A percentile compares a stretch with the other conserved stretches of the same genome.
Evolutionary conservation across 2,113 vertebrate genomes (phyloP).

Genomic region (Cathartes aura): DNA sequence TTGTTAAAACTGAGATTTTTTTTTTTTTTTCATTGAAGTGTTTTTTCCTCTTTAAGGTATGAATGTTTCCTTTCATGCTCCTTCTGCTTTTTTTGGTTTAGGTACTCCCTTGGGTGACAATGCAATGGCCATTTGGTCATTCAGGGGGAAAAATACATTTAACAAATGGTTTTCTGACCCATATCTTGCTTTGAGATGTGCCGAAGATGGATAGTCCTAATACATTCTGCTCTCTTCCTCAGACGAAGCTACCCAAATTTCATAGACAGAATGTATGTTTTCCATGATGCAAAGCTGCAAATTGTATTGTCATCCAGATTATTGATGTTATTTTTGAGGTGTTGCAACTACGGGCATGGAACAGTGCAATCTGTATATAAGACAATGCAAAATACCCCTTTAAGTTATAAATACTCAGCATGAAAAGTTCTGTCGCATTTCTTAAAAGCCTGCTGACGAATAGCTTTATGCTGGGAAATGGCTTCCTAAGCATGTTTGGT

Average conservation of each 20-base stretch:
- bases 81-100: background rate
- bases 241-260: constrained; percentile 63
- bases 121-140: constrained; percentile 61
- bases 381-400: constrained; percentile 66
- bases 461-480: constrained; percentile 69
- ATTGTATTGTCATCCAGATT: constrained; percentile 51
- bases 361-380: constrained; percentile 25
- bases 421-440: constrained; percentile 62
- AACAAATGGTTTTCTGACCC: constrained; percentile 70
- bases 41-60: constrained; percentile 40
- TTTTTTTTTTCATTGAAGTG: background rate
- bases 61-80: constrained; percentile 59
- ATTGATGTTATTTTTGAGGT: constrained; percentile 13
- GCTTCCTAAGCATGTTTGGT: constrained; percentile 67
- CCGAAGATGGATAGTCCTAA: background rate
- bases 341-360: constrained; percentile 30
- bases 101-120: constrained; percentile 47
- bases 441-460: constrained; percentile 69
- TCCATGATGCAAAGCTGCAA: constrained; percentile 56
- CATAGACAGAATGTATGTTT: constrained; percentile 40
- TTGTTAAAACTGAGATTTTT: background rate
- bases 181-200: constrained; percentile 57
- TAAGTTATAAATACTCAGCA: constrained; percentile 74
- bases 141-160: constrained; percentile 70
- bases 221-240: constrained; percentile 62